Evolutionary conservation across 2,888 invertebrate genomes (phyloP), one percentile per base, ranked within the genome.

Genomic region (Pocota personata): DNA sequence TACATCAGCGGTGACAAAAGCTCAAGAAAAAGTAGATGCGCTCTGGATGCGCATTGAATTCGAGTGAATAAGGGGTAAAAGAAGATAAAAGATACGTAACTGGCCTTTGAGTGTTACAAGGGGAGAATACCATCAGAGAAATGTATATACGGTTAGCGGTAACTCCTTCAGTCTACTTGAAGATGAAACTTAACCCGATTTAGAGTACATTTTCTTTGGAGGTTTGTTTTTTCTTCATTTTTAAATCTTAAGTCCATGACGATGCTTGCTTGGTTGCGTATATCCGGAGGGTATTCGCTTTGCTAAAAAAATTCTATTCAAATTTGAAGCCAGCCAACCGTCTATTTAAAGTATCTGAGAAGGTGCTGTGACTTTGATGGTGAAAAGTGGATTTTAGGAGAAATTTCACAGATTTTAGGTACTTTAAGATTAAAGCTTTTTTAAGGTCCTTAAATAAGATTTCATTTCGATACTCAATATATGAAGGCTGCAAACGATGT

Each of bases 171-270:
- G 30, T 75, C 21, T 55, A 58, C 50, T 21, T 43, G 46, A 52
- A 66, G 35, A 77, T 55, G 24, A 57, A 73, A 67, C 67, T 69
- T 79, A 78, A 84, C 83, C 73, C 52, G 78, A 75, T 84, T 79
- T 57, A 43, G 55, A 79, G 66, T 50, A 62, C 16, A 67, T 73
- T 60, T 75, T 48, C 67, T 67, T 67, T 37, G 24, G 21, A 27
- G 10, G 37, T 27, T 52, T 35, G 6, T 64, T 55, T 66, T 35
- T 6, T 55, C n/a, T 40, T 71, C 50, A 52, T 58, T 50, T 30
- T 14, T 37, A 52, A 46, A 43, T 62, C 62, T 35, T 79, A 55
- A 79, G 40, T 75, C 67, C 43, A 58, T 46, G 46, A 64, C 40
- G 57, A 64, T 67, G 48, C 37, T 62, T 57, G 62, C 55, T 48